These are phyloP conservation scores for Aphrocallistes beatrix DNA, from an alignment of 37 sponge, comb jelly and placozoan genomes.

Conservation along the genomic window DNA sequence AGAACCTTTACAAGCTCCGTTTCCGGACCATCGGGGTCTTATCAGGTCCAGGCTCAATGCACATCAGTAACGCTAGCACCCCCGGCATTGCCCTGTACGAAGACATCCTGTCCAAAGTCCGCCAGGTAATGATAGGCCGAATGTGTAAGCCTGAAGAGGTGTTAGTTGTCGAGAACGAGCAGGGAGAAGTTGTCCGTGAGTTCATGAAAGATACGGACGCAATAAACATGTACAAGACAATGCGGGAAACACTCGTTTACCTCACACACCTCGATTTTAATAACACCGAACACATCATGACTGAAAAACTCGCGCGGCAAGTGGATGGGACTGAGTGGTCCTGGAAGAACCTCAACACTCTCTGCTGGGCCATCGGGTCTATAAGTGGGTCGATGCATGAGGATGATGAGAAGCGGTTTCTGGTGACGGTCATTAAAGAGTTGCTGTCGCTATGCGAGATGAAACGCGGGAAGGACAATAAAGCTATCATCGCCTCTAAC, in stretches of 20 bases:
- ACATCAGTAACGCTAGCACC: neutral
- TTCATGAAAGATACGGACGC: constrained; percentile 99
- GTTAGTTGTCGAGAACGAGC: constrained; percentile 95
- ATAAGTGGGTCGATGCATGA: constrained; percentile 99
- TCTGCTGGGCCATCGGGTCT: constrained; percentile 99
- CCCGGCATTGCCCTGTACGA: neutral
- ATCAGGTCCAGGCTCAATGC: neutral
- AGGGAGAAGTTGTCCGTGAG: constrained; percentile 97
- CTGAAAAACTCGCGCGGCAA: constrained; percentile 81
- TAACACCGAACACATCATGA: constrained; percentile 92
- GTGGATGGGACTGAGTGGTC: constrained; percentile 95
- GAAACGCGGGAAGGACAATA: constrained; percentile 98
- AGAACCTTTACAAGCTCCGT: constrained; percentile 62
- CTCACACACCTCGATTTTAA: constrained; percentile 85
- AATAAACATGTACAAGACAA: constrained; percentile 97
- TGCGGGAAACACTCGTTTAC: constrained; percentile 96
- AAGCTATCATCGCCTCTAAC: constrained; percentile 96
- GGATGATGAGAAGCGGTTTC: constrained; percentile 95
- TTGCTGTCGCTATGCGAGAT: constrained; percentile 80
- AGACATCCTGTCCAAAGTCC: constrained; percentile 44
- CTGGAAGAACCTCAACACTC: constrained; percentile 96
- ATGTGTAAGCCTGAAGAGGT: constrained; percentile 99
- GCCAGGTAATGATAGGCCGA: constrained; percentile 79
- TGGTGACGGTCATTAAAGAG: constrained; percentile 97
- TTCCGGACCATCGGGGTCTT: neutral